phyloP scores from a whole-genome alignment of 64 coral and sea anemone species.

The Porites australiensis region DNA sequence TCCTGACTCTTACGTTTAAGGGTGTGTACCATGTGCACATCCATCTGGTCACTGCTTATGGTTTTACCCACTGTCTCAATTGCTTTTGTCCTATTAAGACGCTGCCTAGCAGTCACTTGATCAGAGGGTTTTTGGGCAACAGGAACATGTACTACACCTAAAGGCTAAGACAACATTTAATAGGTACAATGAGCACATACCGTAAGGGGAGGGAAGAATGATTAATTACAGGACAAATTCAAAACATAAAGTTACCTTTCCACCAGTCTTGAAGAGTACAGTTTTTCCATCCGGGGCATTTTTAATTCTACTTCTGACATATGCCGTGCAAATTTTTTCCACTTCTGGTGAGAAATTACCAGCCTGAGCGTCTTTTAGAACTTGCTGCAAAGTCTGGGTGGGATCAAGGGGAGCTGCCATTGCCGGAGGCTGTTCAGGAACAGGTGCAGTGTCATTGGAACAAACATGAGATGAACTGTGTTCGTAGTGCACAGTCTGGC shows the following conservation, averaged over 20 bases:
- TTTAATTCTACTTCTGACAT: neutral
- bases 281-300: neutral
- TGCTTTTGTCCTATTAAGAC: neutral
- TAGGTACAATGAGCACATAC: neutral
- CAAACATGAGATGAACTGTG: neutral
- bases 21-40: conserved; percentile 35
- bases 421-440: too few species aligned
- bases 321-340: neutral
- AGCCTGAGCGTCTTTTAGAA: neutral
- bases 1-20: neutral
- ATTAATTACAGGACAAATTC: neutral
- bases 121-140: conserved; percentile 48
- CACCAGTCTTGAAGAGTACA: conserved; percentile 4
- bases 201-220: neutral
- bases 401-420: neutral
- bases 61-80: conserved; percentile 10
- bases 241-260: neutral
- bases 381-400: neutral
- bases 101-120: conserved; percentile 36
- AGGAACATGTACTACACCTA: conserved; percentile 57
- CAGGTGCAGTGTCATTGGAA: too few species aligned
- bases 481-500: too few species aligned
- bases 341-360: neutral
- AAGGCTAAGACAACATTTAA: neutral
- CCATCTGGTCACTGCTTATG: conserved; percentile 28